Evolutionary conservation across 2,797 vertebrate genomes (phyloP), one percentile per base, ranked within the genome.

Genomic region (Manis pentadactyla): DNA sequence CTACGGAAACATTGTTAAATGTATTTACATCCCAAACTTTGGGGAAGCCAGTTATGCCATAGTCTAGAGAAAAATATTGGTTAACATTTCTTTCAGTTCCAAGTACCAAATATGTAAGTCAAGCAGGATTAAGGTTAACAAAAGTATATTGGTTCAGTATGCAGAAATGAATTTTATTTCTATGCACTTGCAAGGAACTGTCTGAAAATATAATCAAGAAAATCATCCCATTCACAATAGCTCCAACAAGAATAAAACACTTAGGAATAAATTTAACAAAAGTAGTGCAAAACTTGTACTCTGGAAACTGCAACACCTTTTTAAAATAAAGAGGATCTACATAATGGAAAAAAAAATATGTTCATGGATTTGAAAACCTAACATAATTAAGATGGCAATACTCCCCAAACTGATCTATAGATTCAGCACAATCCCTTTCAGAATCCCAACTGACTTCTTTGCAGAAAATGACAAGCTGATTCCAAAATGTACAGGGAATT

Each of bases 181-280:
- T 85, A 18, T 31, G 18, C 5, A 61, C 11, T 87, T 78, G 37
- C 18, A 71, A 85, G 10, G n/a, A 83, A 71, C 25, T 78, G 78
- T 71, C 23, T 27, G 66, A 68, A 95, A 59, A 84, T 96, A n/a
- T 93, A 82, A 53, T 90, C 78, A 73, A 82, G 61, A 77, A 94
- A 87, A 86, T n/a, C 15, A 90, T 90, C 73, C 53, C 42, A 93
- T 57, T 93, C 23, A 81, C 17, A 75, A 42, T 59, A 75, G 25
- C 14, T 31, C 69, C 69, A 89, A 49, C 7, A 74, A 59, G 11
- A 82, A 90, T 12, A 93, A 91, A 90, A 66, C 34, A 78, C 19
- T 84, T 89, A 69, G 29, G 19, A 92, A 91, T 31, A 39, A 75
- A 79, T 84, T 74, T 92, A 69, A 87, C n/a, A 69, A 77, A 66